Evolutionary conservation across 1,140 invertebrate species (phyloP).

Genomic region (Manduca sexta): DNA sequence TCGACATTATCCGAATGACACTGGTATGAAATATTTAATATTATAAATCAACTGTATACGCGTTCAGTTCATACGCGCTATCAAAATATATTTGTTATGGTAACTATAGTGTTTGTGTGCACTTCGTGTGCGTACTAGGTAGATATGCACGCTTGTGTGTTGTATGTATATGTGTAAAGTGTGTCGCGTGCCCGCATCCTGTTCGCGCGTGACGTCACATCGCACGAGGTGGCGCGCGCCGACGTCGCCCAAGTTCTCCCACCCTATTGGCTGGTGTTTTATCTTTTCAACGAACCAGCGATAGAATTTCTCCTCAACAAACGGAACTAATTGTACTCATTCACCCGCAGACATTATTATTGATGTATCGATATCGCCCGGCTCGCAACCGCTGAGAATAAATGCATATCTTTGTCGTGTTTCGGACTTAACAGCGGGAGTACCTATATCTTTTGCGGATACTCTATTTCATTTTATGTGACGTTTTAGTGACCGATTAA

Average conservation of each 20-base stretch:
- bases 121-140: constrained; percentile 12
- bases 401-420: too few species aligned
- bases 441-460: too few species aligned
- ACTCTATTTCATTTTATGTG: too few species aligned
- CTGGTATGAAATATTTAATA: too few species aligned
- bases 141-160: constrained; percentile 24
- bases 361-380: neutral
- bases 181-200: constrained; percentile 58
- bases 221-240: constrained; percentile 45
- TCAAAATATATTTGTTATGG: constrained; percentile 13
- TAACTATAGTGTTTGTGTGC: constrained; percentile 14
- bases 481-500: too few species aligned
- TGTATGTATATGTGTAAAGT: constrained; percentile 34
- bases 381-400: too few species aligned
- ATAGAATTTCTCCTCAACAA: constrained; percentile 67
- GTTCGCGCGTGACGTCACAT: constrained; percentile 60
- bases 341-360: constrained; percentile 18
- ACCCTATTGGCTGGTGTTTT: constrained; percentile 57
- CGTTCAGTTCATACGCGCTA: neutral
- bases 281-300: constrained; percentile 49
- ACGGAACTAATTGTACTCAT: constrained; percentile 53
- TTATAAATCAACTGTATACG: neutral
- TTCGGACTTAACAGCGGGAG: too few species aligned
- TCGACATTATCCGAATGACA: too few species aligned
- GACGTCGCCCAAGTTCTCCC: constrained; percentile 44